Conservation (phyloP, 2,888 invertebrate species). For the Anoplius nigerrimus region DNA sequence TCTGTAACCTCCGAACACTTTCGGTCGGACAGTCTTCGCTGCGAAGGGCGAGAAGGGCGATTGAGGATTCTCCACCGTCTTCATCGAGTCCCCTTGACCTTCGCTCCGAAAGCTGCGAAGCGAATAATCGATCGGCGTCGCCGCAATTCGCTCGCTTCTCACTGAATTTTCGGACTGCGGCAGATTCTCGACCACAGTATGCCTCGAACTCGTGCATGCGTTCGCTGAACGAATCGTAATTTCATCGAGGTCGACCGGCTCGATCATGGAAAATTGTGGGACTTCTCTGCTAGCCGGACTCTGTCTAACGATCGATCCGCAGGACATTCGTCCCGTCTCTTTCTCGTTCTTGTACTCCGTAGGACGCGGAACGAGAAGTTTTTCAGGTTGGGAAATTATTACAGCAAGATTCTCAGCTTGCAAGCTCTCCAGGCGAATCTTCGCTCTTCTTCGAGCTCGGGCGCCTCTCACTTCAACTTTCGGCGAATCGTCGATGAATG, state of each 20-base stretch:
- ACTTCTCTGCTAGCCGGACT: neutral
- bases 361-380: neutral
- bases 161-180: too few relatives aligned
- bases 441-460: conserved; percentile 51
- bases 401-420: conserved; percentile 10
- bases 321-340: neutral
- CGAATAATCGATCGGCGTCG: neutral
- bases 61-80: neutral
- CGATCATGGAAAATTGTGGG: neutral
- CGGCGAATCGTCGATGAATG: conserved; percentile 3
- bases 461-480: conserved; percentile 31
- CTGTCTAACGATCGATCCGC: neutral
- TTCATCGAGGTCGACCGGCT: neutral
- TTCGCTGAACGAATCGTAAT: too few relatives aligned
- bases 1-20: conserved; percentile 43
- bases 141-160: too few relatives aligned
- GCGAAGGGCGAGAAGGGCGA: conserved; percentile 22
- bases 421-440: conserved; percentile 19
- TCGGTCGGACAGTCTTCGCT: conserved; percentile 12
- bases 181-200: too few relatives aligned
- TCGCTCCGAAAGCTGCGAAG: neutral
- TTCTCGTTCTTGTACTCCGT: neutral
- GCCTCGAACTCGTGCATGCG: too few relatives aligned
- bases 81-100: conserved; percentile 2
- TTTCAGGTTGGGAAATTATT: conserved; percentile 21